phyloP scores from a whole-genome alignment of 2,797 vertebrate species.

The Meda fulgida region DNA sequence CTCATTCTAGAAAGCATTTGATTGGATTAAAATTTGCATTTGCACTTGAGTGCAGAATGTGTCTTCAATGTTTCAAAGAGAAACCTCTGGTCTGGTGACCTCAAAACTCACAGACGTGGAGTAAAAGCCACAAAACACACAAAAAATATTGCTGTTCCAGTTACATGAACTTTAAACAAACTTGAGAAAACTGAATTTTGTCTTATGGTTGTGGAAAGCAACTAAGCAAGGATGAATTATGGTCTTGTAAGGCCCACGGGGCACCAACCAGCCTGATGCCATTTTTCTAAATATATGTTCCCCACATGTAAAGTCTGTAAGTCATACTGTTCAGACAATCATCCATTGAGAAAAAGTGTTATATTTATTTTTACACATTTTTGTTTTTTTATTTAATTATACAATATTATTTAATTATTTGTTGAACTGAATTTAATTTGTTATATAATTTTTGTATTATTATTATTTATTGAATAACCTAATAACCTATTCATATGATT shows the following conservation, averaged over 20 bases:
- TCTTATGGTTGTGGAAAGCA: neutral
- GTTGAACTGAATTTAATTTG: neutral
- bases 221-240: conserved; percentile 6
- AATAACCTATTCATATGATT: too few relatives aligned
- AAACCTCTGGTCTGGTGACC: neutral
- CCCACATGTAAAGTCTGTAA: neutral
- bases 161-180: conserved; percentile 7
- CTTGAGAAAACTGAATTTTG: conserved; percentile 2
- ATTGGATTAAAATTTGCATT: neutral
- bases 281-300: conserved; percentile 7
- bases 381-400: neutral
- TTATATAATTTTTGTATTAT: neutral
- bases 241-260: neutral
- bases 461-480: neutral
- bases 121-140: neutral
- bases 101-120: neutral
- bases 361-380: too few relatives aligned
- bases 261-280: too few relatives aligned
- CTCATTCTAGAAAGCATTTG: neutral
- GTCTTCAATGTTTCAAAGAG: neutral
- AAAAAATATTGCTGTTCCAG: neutral
- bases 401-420: neutral
- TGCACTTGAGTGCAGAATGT: neutral
- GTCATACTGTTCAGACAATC: neutral
- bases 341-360: neutral